Evolutionary conservation across 2,888 invertebrate genomes (phyloP).

Genomic region (Netelia fuscicornis): DNA sequence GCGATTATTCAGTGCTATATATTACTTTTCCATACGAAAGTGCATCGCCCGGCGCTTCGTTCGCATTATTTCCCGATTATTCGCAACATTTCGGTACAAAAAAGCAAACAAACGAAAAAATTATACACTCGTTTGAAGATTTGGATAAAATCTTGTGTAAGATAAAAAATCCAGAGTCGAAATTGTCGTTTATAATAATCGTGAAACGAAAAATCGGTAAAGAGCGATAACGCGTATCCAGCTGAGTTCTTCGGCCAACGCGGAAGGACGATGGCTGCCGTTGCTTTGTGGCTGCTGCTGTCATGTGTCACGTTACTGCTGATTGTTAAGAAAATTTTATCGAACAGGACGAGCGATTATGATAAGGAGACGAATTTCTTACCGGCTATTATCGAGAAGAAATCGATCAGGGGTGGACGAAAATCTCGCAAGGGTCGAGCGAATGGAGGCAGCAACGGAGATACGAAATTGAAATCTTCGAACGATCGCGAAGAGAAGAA

Average conservation of each 20-base stretch:
- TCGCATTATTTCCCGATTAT: not conserved
- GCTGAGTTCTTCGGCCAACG: not conserved
- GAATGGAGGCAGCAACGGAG: not conserved
- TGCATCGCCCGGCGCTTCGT: not conserved
- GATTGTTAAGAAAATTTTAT: slow-evolving; percentile 42
- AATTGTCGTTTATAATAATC: no score
- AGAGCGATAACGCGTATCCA: not conserved
- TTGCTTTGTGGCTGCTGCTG: slow-evolving; percentile 60
- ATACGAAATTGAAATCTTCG: not conserved
- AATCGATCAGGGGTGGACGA: slow-evolving; percentile 1
- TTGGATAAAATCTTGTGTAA: not conserved
- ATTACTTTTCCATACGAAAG: not conserved
- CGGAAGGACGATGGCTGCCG: slow-evolving; percentile 43
- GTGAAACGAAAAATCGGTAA: not conserved
- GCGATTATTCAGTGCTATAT: not conserved
- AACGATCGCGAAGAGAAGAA: slow-evolving; percentile 45
- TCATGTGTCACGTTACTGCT: slow-evolving; percentile 61
- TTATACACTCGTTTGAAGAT: not conserved
- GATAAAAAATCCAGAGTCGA: no score
- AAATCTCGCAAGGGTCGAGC: slow-evolving; percentile 45
- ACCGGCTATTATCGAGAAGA: slow-evolving; percentile 8
- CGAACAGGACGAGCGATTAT: not conserved
- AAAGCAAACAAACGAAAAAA: not conserved
- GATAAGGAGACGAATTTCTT: not conserved
- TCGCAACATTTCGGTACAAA: not conserved